Evolutionary conservation across 1,140 invertebrate species (phyloP).

Genomic region (Microplitis demolitor): DNA sequence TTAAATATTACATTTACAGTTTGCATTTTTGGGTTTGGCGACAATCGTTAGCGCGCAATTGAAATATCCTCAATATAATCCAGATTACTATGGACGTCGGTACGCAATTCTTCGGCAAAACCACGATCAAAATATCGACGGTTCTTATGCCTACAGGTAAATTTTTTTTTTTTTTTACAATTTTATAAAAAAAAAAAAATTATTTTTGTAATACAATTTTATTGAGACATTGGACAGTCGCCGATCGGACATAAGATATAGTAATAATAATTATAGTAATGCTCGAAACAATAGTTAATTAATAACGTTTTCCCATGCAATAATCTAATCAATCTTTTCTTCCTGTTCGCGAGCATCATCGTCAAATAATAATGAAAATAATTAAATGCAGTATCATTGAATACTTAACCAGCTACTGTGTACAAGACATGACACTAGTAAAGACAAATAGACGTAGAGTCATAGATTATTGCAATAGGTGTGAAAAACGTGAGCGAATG

Average conservation of each 20-base stretch:
- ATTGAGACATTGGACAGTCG: neutral
- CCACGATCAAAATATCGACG: conserved; percentile 44
- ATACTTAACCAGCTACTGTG: conserved; percentile 31
- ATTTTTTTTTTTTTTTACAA: conserved; percentile 8
- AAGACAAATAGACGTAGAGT: conserved; percentile 5
- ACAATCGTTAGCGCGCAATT: conserved; percentile 40
- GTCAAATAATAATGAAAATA: neutral
- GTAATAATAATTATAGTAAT: too few species aligned
- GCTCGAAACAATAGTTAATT: neutral
- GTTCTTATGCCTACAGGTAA: conserved; percentile 50
- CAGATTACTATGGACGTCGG: conserved; percentile 44
- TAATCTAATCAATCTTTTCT: too few species aligned
- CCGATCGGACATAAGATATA: too few species aligned
- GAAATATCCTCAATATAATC: conserved; percentile 38
- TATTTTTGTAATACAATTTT: neutral
- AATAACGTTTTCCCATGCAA: too few species aligned
- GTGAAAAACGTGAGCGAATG: neutral
- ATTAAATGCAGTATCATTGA: conserved; percentile 24
- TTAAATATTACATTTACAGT: conserved; percentile 26
- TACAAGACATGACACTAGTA: conserved; percentile 28
- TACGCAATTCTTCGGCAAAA: conserved; percentile 47
- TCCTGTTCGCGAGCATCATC: too few species aligned
- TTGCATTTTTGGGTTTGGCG: conserved; percentile 38
- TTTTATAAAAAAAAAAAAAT: neutral
- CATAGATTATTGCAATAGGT: neutral